Percentiles rank a stretch among this genome's conserved stretches.
phyloP scores from a whole-genome alignment of 2,113 vertebrate genomes.

The Cyprinodon brontotheroides region DNA sequence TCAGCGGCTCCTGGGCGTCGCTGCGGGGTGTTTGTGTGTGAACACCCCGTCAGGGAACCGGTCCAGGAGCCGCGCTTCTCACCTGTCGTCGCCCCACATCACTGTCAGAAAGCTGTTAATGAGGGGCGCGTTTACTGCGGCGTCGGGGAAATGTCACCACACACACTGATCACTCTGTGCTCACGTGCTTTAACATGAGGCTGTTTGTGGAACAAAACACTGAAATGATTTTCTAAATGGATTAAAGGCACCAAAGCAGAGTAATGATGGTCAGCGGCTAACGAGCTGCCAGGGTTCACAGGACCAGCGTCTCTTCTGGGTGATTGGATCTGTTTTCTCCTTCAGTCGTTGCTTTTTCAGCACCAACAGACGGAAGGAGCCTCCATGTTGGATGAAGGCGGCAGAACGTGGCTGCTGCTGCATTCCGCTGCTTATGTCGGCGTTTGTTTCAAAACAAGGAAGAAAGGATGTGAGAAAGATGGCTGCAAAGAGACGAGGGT shows the following conservation, averaged over 20 bases:
- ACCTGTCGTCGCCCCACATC: slow-evolving; percentile 86
- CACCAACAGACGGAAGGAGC: neutral
- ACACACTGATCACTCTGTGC: slow-evolving; percentile 1
- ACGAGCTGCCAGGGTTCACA: no score
- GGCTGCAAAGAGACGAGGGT: slow-evolving; percentile 58
- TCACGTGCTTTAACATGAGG: neutral
- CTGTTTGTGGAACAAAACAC: neutral
- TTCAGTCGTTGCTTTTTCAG: neutral
- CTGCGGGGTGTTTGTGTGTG: slow-evolving; percentile 33
- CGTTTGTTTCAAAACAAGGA: slow-evolving; percentile 1
- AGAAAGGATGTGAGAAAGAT: slow-evolving; percentile 38
- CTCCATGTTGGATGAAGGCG: neutral
- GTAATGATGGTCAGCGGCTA: neutral
- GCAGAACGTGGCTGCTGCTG: slow-evolving; percentile 1
- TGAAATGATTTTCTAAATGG: neutral
- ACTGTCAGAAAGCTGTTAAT: slow-evolving; percentile 89
- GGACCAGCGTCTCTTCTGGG: no score
- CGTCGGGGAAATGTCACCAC: slow-evolving; percentile 95
- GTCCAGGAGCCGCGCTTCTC: slow-evolving; percentile 80
- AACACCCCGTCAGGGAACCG: slow-evolving; percentile 76
- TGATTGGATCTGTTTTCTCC: neutral
- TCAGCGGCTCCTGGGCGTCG: slow-evolving; percentile 1
- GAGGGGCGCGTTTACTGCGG: slow-evolving; percentile 88
- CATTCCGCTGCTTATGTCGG: neutral
- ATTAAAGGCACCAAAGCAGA: neutral